A percentile compares a stretch with the other conserved stretches of the same genome.
Evolutionary conservation across 2,797 vertebrate species (phyloP).

Genomic region (Acipenser oxyrinchus): DNA sequence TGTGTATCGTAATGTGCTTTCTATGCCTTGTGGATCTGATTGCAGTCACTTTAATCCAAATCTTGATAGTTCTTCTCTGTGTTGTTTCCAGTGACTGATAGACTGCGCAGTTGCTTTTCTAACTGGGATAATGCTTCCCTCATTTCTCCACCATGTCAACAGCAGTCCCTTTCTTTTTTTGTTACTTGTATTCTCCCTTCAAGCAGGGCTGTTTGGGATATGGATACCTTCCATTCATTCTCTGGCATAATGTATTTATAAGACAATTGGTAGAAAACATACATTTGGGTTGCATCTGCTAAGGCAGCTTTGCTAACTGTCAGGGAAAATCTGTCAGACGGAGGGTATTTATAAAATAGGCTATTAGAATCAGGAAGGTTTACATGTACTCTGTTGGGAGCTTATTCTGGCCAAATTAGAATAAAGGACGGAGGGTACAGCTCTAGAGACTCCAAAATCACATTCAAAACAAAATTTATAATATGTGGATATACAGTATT

Average conservation of each 20-base stretch:
- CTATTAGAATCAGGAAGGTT: too few relatives aligned
- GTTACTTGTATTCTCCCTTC: neutral
- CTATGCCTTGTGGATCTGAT: too few relatives aligned
- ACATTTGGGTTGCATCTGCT: neutral
- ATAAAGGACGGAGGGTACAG: too few relatives aligned
- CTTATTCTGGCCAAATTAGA: too few relatives aligned
- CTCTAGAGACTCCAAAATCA: too few relatives aligned
- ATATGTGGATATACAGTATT: too few relatives aligned
- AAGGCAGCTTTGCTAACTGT: neutral
- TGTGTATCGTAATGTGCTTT: too few relatives aligned
- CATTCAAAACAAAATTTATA: too few relatives aligned
- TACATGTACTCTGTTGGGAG: too few relatives aligned
- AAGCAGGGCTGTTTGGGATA: neutral
- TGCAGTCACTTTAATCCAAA: neutral
- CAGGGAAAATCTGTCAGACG: too few relatives aligned
- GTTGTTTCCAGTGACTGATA: neutral
- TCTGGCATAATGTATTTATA: neutral
- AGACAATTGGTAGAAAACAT: conserved; percentile 1
- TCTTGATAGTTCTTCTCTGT: neutral
- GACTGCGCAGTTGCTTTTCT: neutral
- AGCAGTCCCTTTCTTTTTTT: neutral
- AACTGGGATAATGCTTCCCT: neutral
- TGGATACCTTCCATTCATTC: neutral
- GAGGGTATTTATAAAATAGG: too few relatives aligned
- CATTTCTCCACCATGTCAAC: neutral